Evolutionary conservation across 2,888 invertebrate genomes (phyloP), one percentile per base, ranked within the genome.

Genomic region (Drosophila neotestacea): DNA sequence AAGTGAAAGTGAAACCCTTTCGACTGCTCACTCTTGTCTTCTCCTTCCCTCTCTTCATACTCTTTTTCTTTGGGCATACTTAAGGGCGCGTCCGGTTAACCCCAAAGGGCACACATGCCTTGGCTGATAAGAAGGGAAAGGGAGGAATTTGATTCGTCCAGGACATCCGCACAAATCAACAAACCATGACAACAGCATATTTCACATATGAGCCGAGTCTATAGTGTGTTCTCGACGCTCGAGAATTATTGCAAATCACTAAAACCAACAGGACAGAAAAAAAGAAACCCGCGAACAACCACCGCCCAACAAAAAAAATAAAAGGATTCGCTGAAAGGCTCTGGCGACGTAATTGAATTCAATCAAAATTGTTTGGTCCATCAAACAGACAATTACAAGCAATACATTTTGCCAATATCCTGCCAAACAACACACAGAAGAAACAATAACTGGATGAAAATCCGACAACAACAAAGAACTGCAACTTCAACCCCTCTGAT

Each of bases 301-400:
- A 62, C 67, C 61, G 41, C 34, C 44, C 32, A 56, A 55, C 22
- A 22, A 22, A 22, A 22, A 22, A 22, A 22, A 22, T 22, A 44
- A 63, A 73, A 77, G 61, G 69, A 66, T 61, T 62, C 69, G 56
- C 32, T 44, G 66, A 66, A 66, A 75, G 67, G 73, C n/a, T 70
- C 58, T 2, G 52, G 71, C 72, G 52, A 76, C 68, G 78, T 82
- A 88, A 87, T 88, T 85, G 87, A 90, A 90, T 90, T 90, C 91
- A 91, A 91, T 91, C 91, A 91, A 91, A 91, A 91, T 90, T 90
- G 84, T 88, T 90, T 90, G 90, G 85, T 81, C 86, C 91, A 91
- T 90, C 91, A 91, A 90, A 88, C 91, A 90, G 87, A 88, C 90
- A 90, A 91, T 90, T 90, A 90, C 86, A 78, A 80, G 86, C 86